Percentiles rank a stretch among this genome's conserved stretches.
phyloP scores from a whole-genome alignment of 2,797 vertebrate species.

The Taenioides sp. region DNA sequence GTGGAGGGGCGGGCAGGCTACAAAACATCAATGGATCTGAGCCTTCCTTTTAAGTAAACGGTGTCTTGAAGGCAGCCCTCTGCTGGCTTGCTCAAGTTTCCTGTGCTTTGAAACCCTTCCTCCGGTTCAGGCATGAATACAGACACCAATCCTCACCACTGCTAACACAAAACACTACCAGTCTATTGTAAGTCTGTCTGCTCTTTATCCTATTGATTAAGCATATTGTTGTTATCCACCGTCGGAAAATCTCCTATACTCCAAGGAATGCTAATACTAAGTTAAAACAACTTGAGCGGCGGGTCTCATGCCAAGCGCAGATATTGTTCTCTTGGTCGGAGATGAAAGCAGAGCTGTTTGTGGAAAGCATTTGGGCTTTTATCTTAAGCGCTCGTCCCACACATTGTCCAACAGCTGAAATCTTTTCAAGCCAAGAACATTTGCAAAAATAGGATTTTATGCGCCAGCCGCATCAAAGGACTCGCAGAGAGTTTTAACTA shows the following conservation, averaged over 20 bases:
- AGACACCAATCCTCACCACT: conserved; percentile 64
- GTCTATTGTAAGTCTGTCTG: conserved; percentile 41
- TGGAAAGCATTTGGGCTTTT: conserved; percentile 72
- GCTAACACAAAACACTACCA: conserved; percentile 48
- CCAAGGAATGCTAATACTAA: conserved; percentile 42
- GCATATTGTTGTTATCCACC: conserved; percentile 14
- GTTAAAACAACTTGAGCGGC: conserved; percentile 47
- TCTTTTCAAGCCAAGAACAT: conserved; percentile 62
- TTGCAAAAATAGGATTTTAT: conserved; percentile 62
- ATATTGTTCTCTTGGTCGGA: conserved; percentile 72
- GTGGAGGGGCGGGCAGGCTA: conserved; percentile 54
- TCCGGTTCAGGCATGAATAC: conserved; percentile 70
- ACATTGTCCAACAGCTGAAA: conserved; percentile 73
- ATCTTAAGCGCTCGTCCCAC: conserved; percentile 67
- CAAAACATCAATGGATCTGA: conserved; percentile 74
- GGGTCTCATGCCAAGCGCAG: conserved; percentile 56
- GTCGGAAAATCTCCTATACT: conserved; percentile 29
- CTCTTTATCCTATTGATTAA: conserved; percentile 11
- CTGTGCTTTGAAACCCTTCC: conserved; percentile 82
- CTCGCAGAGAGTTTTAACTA: conserved; percentile 47
- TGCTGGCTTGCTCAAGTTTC: conserved; percentile 80
- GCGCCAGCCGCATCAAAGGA: conserved; percentile 70
- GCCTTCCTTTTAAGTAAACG: conserved; percentile 75
- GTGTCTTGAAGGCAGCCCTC: conserved; percentile 81
- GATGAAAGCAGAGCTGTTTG: conserved; percentile 74